Conservation (phyloP, 2,113 vertebrate species). For the Chlorodrepanis virens region DNA sequence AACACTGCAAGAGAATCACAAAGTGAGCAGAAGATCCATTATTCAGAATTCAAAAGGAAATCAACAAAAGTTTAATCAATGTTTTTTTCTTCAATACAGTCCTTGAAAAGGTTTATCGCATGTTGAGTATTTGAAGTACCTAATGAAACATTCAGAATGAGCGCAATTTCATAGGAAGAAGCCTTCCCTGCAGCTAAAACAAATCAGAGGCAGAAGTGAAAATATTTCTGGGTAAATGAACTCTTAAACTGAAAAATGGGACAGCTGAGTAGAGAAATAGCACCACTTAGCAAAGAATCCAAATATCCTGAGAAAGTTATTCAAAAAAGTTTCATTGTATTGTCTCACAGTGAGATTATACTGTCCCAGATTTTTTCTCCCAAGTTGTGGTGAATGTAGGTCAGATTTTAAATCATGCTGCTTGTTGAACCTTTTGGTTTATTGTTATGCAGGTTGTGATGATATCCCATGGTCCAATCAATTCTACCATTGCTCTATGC, state of each 20-base stretch:
- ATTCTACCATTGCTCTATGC: neutral
- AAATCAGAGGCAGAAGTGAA: neutral
- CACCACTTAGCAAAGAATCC: neutral
- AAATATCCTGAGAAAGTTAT: neutral
- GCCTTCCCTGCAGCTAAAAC: neutral
- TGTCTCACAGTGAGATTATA: neutral
- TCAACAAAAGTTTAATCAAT: neutral
- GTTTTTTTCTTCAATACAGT: neutral
- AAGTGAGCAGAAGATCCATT: neutral
- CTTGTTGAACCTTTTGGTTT: neutral
- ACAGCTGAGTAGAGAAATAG: neutral
- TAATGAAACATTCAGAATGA: neutral
- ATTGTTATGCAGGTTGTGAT: neutral
- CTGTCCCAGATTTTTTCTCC: fast-evolving
- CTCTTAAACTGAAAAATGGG: neutral
- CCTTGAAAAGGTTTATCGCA: neutral
- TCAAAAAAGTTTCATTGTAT: neutral
- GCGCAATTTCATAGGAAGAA: neutral
- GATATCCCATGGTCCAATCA: neutral
- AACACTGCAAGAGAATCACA: neutral
- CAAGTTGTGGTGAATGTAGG: neutral
- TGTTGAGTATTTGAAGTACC: neutral
- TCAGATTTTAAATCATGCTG: neutral
- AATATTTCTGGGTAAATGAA: neutral
- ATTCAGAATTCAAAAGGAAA: neutral